phyloP scores from a whole-genome alignment of 2,797 vertebrate species.

The Hydrocynus forskahlii region DNA sequence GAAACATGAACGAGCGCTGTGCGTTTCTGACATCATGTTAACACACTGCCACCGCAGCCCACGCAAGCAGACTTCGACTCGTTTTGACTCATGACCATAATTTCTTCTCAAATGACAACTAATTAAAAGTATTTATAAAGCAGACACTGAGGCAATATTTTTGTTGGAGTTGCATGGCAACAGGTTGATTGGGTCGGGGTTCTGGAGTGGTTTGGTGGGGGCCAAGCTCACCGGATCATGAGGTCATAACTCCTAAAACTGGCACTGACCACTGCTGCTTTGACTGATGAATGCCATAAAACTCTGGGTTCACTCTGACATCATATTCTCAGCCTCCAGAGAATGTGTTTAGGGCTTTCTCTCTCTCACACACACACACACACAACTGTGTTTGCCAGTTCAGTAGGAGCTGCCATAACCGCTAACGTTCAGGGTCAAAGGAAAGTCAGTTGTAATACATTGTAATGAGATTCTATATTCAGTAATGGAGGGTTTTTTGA shows the following conservation, averaged over 20 bases:
- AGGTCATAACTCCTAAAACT: slow-evolving; percentile 76
- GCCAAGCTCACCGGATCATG: slow-evolving; percentile 72
- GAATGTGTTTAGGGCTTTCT: slow-evolving; percentile 24
- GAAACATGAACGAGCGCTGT: background rate
- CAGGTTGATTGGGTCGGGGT: slow-evolving; percentile 81
- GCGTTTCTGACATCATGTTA: slow-evolving; percentile 4
- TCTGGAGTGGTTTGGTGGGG: slow-evolving; percentile 73
- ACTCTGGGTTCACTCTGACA: slow-evolving; percentile 77
- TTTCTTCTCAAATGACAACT: slow-evolving; percentile 57
- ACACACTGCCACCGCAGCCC: slow-evolving; percentile 35
- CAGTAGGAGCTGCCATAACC: slow-evolving; percentile 55
- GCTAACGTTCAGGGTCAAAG: slow-evolving; percentile 39
- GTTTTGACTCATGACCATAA: slow-evolving; percentile 51
- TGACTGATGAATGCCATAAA: slow-evolving; percentile 77
- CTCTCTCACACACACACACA: slow-evolving; percentile 14
- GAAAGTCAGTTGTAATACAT: slow-evolving; percentile 44
- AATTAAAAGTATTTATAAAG: slow-evolving; percentile 66
- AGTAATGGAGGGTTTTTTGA: slow-evolving; percentile 9
- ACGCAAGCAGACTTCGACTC: slow-evolving; percentile 29
- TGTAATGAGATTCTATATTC: slow-evolving; percentile 39
- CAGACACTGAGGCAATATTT: slow-evolving; percentile 85
- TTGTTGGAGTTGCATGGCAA: slow-evolving; percentile 82
- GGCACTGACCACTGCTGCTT: slow-evolving; percentile 80
- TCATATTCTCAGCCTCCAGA: slow-evolving; percentile 66
- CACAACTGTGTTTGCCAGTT: slow-evolving; percentile 45